These are phyloP conservation scores for Cyprinodon brontotheroides DNA, from an alignment of 2,113 vertebrate species.

Conservation along the genomic window DNA sequence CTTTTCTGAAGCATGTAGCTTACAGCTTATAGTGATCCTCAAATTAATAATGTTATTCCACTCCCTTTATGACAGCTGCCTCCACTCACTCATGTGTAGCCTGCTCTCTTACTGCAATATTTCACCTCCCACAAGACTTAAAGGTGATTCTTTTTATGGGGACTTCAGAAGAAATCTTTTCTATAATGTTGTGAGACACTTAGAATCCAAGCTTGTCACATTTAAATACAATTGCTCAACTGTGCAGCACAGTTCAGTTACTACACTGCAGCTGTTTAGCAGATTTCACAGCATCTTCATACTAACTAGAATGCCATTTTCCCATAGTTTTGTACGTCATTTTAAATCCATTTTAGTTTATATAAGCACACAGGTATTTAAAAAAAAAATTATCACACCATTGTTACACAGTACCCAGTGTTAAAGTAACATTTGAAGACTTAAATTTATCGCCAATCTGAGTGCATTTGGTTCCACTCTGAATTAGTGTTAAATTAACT, in stretches of 20 bases:
- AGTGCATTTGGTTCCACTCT: too few species aligned
- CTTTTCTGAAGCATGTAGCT: not conserved
- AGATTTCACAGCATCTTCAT: not conserved
- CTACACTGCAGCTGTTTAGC: not conserved
- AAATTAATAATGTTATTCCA: not conserved
- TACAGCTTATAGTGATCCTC: not conserved
- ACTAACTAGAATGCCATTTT: not conserved
- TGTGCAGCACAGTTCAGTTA: not conserved
- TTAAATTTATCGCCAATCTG: too few species aligned
- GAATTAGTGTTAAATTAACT: too few species aligned
- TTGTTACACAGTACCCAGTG: too few species aligned
- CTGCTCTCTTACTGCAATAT: conserved; percentile 1
- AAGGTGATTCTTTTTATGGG: not conserved
- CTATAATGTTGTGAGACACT: conserved; percentile 6
- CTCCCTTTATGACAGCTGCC: not conserved
- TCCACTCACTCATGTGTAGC: conserved; percentile 4
- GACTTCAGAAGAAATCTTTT: conserved; percentile 1
- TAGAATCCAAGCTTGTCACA: conserved; percentile 3
- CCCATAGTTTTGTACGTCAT: not conserved
- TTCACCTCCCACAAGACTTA: conserved; percentile 16
- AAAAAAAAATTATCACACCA: not conserved
- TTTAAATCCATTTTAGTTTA: not conserved
- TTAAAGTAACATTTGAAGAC: too few species aligned
- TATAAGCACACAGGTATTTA: not conserved
- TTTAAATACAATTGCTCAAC: not conserved